phyloP scores from a whole-genome alignment of 2,113 vertebrate species.

The Scomber scombrus region DNA sequence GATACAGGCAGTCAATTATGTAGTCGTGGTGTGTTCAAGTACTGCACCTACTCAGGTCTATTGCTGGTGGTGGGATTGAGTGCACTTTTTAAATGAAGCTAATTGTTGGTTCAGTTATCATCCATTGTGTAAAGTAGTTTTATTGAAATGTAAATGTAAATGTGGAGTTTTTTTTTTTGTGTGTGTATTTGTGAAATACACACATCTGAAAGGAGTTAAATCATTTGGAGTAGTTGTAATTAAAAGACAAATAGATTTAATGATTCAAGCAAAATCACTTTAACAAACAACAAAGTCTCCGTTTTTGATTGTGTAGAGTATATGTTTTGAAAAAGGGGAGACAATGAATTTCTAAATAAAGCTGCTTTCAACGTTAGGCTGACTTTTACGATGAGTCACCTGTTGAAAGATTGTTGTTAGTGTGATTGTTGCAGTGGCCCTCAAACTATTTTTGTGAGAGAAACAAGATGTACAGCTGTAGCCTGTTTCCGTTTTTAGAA shows the following conservation, averaged over 20 bases:
- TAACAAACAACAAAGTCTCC: not conserved
- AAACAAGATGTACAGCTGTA: constrained; percentile 15
- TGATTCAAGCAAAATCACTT: not conserved
- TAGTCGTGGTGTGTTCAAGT: constrained; percentile 51
- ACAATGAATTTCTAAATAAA: constrained; percentile 11
- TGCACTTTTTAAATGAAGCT: constrained; percentile 10
- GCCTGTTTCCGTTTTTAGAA: constrained; percentile 58
- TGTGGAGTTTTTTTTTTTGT: too few species aligned
- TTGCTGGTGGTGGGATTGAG: constrained; percentile 1
- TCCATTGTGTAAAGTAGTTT: too few species aligned
- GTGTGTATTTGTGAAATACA: not conserved
- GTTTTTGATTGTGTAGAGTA: not conserved
- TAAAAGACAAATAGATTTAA: not conserved
- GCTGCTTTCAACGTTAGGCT: not conserved
- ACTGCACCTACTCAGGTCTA: constrained; percentile 24
- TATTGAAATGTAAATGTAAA: too few species aligned
- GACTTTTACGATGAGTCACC: constrained; percentile 30
- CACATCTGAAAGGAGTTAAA: not conserved
- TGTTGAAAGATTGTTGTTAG: constrained; percentile 5
- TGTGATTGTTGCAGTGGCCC: not conserved
- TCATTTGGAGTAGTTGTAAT: too few species aligned
- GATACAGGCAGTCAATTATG: constrained; percentile 40
- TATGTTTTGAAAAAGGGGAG: constrained; percentile 1
- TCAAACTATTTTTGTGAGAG: not conserved
- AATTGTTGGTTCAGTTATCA: constrained; percentile 9